Base-by-base conservation (phyloP, 2,888 invertebrate genomes). In the Hirudinaria manillensis region DNA sequence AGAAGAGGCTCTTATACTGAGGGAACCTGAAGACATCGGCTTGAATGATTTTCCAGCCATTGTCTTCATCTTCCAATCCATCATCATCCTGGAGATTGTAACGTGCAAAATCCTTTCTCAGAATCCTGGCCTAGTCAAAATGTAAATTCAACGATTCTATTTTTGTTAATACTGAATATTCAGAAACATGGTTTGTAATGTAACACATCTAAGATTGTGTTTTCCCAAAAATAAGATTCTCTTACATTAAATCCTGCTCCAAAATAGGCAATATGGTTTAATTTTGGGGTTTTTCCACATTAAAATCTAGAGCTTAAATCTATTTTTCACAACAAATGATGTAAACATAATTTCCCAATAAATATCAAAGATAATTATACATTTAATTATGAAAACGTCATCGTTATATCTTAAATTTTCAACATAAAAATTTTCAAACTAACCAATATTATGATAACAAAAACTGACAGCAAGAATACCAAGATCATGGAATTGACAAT, bases 21-120 rank as follows among this genome's bases (percentile, higher is more conserved):
- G 88, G 88, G 79, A 85, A 85, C 66, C 87, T 79, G 81, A 87
- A 87, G 3, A 87, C 87, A 80, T 87, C 87, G 0, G 86, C 86
- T 76, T 86, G 85, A 66, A 87, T 86, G 45, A 87, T 86, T 80
- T 87, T 87, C 87, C 87, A 87, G 32, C 88, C 88, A 78, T 87
- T 87, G 75, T 87, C 87, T 77, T 87, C 87, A 55, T 84, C 83
- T 45, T 86, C 86, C 76, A 85, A 84, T 53, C 84, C 84, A 24
- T 84, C 84, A n/a, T 86, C 86, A n/a, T 82, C 81, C 76, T 85
- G 85, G 56, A 84, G 81, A 79, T 87, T 87, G 81, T 87, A 87
- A 36, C 86, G 82, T 2, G 86, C 86, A 81, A 87, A 87, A 80
- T 87, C 87, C 79, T 86, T 86, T 79, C 85, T 84, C 75, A 87